Evolutionary conservation across 2,888 invertebrate genomes (phyloP).

Genomic region (Drosophila lacicola): DNA sequence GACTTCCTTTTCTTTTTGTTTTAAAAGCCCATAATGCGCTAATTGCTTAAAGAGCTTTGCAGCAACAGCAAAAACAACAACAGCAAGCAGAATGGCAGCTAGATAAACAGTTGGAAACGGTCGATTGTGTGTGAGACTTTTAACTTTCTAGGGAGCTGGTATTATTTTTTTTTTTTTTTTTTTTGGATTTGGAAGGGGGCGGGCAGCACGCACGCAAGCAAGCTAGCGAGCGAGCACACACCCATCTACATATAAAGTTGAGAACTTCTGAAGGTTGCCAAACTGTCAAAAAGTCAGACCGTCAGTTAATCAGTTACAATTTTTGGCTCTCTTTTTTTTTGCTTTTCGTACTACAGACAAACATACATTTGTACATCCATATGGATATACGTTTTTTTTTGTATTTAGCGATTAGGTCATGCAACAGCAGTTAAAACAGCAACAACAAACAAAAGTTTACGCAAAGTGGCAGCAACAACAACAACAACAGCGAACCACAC

Average conservation of each 20-base stretch:
- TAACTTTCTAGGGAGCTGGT: conserved; percentile 71
- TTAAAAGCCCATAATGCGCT: conserved; percentile 51
- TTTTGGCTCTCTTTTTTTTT: conserved; percentile 45
- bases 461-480: conserved; percentile 23
- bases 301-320: conserved; percentile 54
- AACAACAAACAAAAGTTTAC: conserved; percentile 19
- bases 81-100: conserved; percentile 29
- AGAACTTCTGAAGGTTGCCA: conserved; percentile 44
- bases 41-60: conserved; percentile 63
- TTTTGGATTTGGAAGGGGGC: conserved; percentile 19
- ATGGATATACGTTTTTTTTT: conserved; percentile 35
- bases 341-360: conserved; percentile 21
- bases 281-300: conserved; percentile 40
- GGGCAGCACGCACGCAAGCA: conserved; percentile 25
- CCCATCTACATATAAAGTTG: conserved; percentile 1
- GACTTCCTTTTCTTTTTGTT: conserved; percentile 37
- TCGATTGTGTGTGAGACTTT: conserved; percentile 35
- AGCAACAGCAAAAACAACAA: conserved; percentile 28
- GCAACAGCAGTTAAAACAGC: conserved; percentile 60
- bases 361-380: conserved; percentile 23
- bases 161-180: conserved; percentile 6
- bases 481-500: conserved; percentile 35
- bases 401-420: conserved; percentile 73
- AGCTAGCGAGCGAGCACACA: conserved; percentile 15
- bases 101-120: conserved; percentile 39